Base-by-base conservation (phyloP, 2,888 invertebrate genomes). In the Kryphioiulus occultus region DNA sequence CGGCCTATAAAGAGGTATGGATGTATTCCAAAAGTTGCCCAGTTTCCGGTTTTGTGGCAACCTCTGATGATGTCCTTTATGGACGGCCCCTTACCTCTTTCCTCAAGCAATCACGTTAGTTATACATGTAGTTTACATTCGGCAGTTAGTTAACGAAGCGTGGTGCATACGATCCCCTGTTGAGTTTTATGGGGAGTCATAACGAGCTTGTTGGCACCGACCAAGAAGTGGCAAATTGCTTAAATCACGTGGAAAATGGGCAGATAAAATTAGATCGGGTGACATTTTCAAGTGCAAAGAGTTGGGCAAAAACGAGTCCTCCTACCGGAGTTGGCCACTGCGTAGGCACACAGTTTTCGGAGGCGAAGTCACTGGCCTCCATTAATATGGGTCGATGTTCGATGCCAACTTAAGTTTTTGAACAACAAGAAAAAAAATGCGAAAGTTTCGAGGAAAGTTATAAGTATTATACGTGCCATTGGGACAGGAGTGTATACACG, bases 311-410 rank as follows among this genome's bases (percentile, higher is more conserved):
- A 59, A 59, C 53, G 53, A 59, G n/a, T 59, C 53, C 2, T 47
- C 17, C 12, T 47, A 17, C 12, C 17, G 17, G 12, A 47, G 15
- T 17, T 47, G 47, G 12, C 12, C 17, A 17, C 17, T 47, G 47
- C 47, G 47, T 47, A 47, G 47, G 47, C 47, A 47, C 47, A 35
- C 47, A 7, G 53, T 59, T 59, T 59, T 59, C 53, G 53, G 17
- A 44, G 44, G 44, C 44, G 10, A 44, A 44, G 53, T n/a, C 53
- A 59, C n/a, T 59, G 53, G 53, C 53, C 53, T 59, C 53, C n/a
- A n/a, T 59, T 59, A 59, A 59, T 59, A n/a, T 59, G 17, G 53
- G 53, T 59, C 53, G 53, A 59, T 59, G 53, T 59, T 59, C 53
- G 53, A 59, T 59, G 53, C 53, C n/a, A n/a, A 59, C 53, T 59